Base-by-base conservation (phyloP, 2,888 invertebrate genomes). In the Unio pictorum region DNA sequence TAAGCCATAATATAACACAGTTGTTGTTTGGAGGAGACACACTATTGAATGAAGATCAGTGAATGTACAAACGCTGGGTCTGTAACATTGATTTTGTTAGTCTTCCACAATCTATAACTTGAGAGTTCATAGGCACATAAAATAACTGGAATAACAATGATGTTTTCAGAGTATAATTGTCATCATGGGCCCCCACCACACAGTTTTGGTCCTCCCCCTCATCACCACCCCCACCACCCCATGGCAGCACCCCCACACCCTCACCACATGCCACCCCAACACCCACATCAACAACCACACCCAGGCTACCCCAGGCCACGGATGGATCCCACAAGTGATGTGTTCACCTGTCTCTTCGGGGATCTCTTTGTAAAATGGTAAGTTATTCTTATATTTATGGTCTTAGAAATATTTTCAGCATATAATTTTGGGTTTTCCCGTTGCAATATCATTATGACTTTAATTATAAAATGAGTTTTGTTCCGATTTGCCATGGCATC, bases 281-380 rank as follows among this genome's bases (percentile, higher is more conserved):
- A 74, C 72, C 60, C 71, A 70, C 59, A 72, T 67, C 76, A 62
- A 30, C 64, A 69, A 54, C 61, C 75, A 63, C 73, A 77, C 17
- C 66, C 71, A 54, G 61, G 61, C 55, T 55, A 70, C 68, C 74
- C 78, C 57, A 70, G 85, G 18, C 83, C 82, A 18, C 75, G 85
- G 66, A 81, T 84, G 76, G 85, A 86, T 71, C 81, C 84, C 3
- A 84, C 86, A 26, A 85, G 81, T 72, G 86, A 86, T 71, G 86
- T 86, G 45, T 86, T 86, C 67, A 84, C 86, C 20, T 86, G 86
- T 75, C 77, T 86, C 55, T 86, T 86, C 69, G 86, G 86, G 23
- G 86, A 86, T 67, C 80, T 86, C 23, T 86, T 86, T 69, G 86
- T 86, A 62, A 86, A 86, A 82, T 86, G 86, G 86, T 86, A 81